A percentile compares a stretch with the other conserved stretches of the same genome.
Evolutionary conservation across 2,888 invertebrate species (phyloP).

Genomic region (Volucella zonaria): DNA sequence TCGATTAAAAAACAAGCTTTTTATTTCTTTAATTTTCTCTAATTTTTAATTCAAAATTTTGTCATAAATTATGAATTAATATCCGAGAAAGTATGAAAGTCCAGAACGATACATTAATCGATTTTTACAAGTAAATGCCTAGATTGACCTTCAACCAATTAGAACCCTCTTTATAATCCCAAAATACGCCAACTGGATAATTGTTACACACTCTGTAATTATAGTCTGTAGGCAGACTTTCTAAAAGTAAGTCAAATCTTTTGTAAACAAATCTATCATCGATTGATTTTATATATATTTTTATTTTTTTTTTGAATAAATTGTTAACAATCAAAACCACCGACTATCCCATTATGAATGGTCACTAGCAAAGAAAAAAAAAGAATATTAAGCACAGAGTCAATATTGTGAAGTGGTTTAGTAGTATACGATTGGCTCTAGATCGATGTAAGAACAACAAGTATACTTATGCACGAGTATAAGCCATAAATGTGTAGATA

Average conservation of each 20-base stretch:
- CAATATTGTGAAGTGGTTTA: slow-evolving; percentile 20
- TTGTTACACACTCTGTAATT: slow-evolving; percentile 13
- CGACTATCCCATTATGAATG: slow-evolving; percentile 21
- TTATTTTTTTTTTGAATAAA: slow-evolving; percentile 38
- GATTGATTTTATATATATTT: slow-evolving; percentile 37
- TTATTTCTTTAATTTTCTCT: slow-evolving; percentile 40
- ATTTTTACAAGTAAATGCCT: no score
- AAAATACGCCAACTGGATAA: not conserved
- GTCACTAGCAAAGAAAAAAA: not conserved
- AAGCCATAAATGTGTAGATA: slow-evolving; percentile 1
- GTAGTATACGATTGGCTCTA: slow-evolving; percentile 28
- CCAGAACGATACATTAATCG: not conserved
- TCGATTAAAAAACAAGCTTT: slow-evolving; percentile 11
- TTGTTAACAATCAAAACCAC: slow-evolving; percentile 23
- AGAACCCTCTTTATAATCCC: no score
- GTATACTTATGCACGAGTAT: not conserved
- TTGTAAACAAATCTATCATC: not conserved
- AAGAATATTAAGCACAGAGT: slow-evolving; percentile 43
- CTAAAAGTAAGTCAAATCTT: slow-evolving; percentile 25
- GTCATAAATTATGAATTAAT: slow-evolving; percentile 41
- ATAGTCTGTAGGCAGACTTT: slow-evolving; percentile 17
- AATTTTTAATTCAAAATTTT: slow-evolving; percentile 37
- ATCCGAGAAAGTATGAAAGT: slow-evolving; percentile 32
- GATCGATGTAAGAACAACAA: slow-evolving; percentile 6
- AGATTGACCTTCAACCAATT: no score